A percentile compares a stretch with the other conserved stretches of the same genome.
These are phyloP conservation scores for Channa argus DNA, from an alignment of 2,113 vertebrate genomes.

Conservation along the genomic window DNA sequence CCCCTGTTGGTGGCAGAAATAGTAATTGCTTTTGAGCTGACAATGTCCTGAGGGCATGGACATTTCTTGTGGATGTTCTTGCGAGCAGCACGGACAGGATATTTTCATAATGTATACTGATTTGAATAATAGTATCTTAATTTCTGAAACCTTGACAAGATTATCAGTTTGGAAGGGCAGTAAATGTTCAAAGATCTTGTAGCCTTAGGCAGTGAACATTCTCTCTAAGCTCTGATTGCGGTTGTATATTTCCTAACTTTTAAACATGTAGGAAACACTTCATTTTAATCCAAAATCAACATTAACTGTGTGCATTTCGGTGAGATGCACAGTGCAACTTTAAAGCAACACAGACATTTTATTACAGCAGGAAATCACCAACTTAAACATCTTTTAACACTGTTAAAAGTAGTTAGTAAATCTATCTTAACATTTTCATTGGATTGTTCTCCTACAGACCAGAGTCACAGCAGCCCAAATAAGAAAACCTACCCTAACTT, in stretches of 20 bases:
- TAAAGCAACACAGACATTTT: too few species aligned
- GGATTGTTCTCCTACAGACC: constrained; percentile 33
- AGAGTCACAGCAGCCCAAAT: constrained; percentile 12
- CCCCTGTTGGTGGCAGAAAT: constrained; percentile 33
- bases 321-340: too few species aligned
- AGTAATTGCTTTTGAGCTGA: constrained; percentile 34
- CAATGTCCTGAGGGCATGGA: constrained; percentile 13
- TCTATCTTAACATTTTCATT: constrained; percentile 17
- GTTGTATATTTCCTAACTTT: background rate
- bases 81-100: background rate
- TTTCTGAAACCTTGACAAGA: too few species aligned
- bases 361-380: background rate
- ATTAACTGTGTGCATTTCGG: too few species aligned
- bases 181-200: too few species aligned
- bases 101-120: background rate
- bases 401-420: too few species aligned
- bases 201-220: too few species aligned
- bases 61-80: background rate
- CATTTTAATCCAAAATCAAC: background rate
- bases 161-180: too few species aligned
- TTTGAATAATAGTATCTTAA: constrained; percentile 5
- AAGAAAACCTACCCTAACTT: constrained; percentile 18
- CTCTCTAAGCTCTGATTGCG: too few species aligned
- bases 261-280: background rate
- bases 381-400: background rate